Base-by-base conservation (phyloP, 2,888 invertebrate species). In the Crepidodera aurea region DNA sequence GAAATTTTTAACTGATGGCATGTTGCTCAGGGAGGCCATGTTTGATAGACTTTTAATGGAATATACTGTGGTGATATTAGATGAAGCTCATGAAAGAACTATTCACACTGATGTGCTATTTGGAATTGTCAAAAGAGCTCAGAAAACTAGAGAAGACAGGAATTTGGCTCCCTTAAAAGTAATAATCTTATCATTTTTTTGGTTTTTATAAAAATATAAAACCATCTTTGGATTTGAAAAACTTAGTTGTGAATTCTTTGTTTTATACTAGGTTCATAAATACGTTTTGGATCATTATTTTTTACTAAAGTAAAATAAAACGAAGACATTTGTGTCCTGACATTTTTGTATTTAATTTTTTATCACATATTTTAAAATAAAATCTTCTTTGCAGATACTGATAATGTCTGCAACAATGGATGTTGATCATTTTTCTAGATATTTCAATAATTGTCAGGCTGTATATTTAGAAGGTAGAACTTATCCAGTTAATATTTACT, bases 351-450 rank as follows among this genome's bases (percentile, higher is more conserved):
- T n/a, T n/a, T n/a, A n/a, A n/a, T n/a, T n/a, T n/a, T n/a, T n/a
- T n/a, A n/a, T n/a, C n/a, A n/a, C n/a, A n/a, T n/a, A n/a, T n/a
- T n/a, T 40, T 8, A 16, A 22, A 22, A 22, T 6, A 22, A 22
- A 22, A 4, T 22, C 6, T 2, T 22, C 3, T 22, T 69, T 84
- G 50, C 77, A 92, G 90, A 82, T 94, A 16, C 87, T 97, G 29
- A 85, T 96, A 48, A 96, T 96, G 90, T 97, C 96, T 0, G 97
- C 97, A 0, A 97, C 97, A 10, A 96, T 97, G 94, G 94, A 97
- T 82, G 94, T 95, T 6, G 94, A 95, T 79, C 90, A 93, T 74
- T 97, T 98, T 80, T 89, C 91, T 29, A 84, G 87, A 65, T 99
- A 96, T 79, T 98, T 96, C 79, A 87, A 92, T 73, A 87, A 90